Evolutionary conservation across 1,140 invertebrate species (phyloP).

Genomic region (Oncopodura yosiiana): DNA sequence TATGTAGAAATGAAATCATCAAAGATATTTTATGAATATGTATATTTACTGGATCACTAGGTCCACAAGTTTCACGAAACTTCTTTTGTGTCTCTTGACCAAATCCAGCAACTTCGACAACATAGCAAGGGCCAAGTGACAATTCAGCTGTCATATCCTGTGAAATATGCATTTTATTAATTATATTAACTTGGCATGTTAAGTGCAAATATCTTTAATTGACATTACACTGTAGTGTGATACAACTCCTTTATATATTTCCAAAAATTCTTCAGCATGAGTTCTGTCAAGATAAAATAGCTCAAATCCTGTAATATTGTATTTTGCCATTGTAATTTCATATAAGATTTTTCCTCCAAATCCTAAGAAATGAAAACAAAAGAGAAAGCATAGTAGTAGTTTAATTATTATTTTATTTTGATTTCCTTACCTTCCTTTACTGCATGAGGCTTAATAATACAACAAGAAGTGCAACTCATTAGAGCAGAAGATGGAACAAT

Average conservation of each 20-base stretch:
- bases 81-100: constrained; percentile 52
- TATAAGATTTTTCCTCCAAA: constrained; percentile 57
- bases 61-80: constrained; percentile 77
- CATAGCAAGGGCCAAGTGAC: constrained; percentile 70
- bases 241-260: constrained; percentile 85
- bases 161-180: constrained; percentile 31
- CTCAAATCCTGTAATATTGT: constrained; percentile 65
- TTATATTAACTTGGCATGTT: not conserved
- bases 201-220: not conserved
- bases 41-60: constrained; percentile 67
- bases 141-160: constrained; percentile 72
- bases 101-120: constrained; percentile 66
- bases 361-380: constrained; percentile 38
- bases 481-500: constrained; percentile 38
- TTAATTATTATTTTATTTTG: not conserved
- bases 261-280: constrained; percentile 81
- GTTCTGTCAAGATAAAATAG: constrained; percentile 65
- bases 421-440: constrained; percentile 54
- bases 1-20: not conserved
- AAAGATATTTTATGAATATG: constrained; percentile 5
- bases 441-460: constrained; percentile 85
- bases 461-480: constrained; percentile 62
- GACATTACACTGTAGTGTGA: constrained; percentile 63
- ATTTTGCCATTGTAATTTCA: constrained; percentile 62
- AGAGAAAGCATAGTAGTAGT: constrained; percentile 12